These are phyloP conservation scores for Cladopsammia gracilis DNA, from an alignment of 64 coral and sea anemone genomes.

Conservation along the genomic window DNA sequence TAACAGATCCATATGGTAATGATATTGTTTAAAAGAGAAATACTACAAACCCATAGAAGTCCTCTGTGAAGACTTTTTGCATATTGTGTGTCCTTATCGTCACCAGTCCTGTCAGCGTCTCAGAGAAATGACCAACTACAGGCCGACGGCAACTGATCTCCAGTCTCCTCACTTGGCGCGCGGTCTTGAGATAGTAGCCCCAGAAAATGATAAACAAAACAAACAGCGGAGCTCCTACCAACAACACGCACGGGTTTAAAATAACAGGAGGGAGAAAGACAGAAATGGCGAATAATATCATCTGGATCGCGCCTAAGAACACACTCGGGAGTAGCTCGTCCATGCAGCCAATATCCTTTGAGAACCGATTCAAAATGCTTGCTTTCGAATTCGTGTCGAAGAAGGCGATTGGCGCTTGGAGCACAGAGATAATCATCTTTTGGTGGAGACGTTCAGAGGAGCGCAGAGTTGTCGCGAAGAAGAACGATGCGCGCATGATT, in stretches of 20 bases:
- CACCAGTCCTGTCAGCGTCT: constrained; percentile 55
- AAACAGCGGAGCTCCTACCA: constrained; percentile 51
- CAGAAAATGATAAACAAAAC: constrained; percentile 41
- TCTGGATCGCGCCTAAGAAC: constrained; percentile 64
- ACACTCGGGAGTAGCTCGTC: constrained; percentile 66
- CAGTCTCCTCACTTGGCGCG: constrained; percentile 58
- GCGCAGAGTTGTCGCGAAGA: constrained; percentile 48
- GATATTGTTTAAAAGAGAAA: background rate
- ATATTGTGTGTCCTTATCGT: constrained; percentile 56
- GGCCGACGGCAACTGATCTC: constrained; percentile 51
- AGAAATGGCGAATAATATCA: constrained; percentile 34
- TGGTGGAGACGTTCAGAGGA: constrained; percentile 58
- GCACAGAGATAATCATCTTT: constrained; percentile 52
- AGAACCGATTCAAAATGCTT: constrained; percentile 53
- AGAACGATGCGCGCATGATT: constrained; percentile 62
- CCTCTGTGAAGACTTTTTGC: constrained; percentile 55
- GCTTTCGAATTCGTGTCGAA: constrained; percentile 17
- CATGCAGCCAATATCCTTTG: constrained; percentile 60
- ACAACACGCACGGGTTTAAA: constrained; percentile 40
- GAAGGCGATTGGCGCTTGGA: constrained; percentile 38
- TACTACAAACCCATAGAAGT: constrained; percentile 42
- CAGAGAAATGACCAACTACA: constrained; percentile 57
- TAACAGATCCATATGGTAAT: no score
- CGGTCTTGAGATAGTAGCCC: constrained; percentile 58
- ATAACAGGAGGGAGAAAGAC: constrained; percentile 47